phyloP scores from a whole-genome alignment of 2,113 vertebrate genomes.

The Sardina pilchardus region DNA sequence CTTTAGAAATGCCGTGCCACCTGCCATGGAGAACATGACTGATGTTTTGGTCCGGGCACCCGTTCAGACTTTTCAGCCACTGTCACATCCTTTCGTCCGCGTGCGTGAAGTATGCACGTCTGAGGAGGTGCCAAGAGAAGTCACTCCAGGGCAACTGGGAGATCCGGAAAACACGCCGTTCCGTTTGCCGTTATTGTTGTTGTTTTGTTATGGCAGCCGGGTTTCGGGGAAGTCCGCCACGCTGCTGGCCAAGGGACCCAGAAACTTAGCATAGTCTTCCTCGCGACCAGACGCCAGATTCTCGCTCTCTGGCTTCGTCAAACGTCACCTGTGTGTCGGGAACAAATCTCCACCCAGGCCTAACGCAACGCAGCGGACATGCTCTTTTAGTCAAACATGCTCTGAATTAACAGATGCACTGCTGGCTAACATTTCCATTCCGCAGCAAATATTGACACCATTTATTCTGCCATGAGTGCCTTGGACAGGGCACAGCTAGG shows the following conservation, averaged over 20 bases:
- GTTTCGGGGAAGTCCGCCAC: constrained; percentile 39
- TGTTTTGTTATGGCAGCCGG: constrained; percentile 34
- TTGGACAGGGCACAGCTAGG: background rate
- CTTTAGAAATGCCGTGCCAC: constrained; percentile 8
- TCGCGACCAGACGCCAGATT: constrained; percentile 26
- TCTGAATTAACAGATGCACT: background rate
- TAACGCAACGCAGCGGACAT: background rate
- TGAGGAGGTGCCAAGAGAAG: constrained; percentile 59
- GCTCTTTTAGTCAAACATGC: background rate
- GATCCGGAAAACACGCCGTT: constrained; percentile 38
- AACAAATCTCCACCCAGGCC: constrained; percentile 16
- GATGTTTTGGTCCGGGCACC: constrained; percentile 27
- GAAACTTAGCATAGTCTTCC: constrained; percentile 15
- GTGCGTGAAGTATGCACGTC: constrained; percentile 36
- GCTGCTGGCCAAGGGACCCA: background rate
- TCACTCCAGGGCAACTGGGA: constrained; percentile 48
- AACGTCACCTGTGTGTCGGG: background rate
- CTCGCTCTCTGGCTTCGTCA: background rate
- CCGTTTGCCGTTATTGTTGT: constrained; percentile 26
- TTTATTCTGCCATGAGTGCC: background rate
- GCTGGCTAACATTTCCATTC: background rate
- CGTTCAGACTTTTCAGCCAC: background rate
- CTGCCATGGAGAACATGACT: constrained; percentile 36
- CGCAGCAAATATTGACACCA: constrained; percentile 1
- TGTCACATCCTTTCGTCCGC: constrained; percentile 57